These are phyloP conservation scores for Camponotus fellah DNA, from an alignment of 2,888 invertebrate genomes.

Conservation along the genomic window DNA sequence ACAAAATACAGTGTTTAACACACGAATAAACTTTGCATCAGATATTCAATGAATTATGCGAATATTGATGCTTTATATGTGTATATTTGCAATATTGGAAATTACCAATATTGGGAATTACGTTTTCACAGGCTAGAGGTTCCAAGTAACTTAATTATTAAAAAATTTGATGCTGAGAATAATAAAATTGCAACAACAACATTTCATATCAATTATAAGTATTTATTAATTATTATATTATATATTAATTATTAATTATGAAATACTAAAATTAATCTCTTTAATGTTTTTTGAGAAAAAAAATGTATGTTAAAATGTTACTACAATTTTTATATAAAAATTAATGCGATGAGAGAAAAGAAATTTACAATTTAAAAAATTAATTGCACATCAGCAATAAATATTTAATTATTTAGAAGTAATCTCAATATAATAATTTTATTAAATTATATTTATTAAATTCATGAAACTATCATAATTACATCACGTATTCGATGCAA, in stretches of 20 bases:
- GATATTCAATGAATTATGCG: neutral
- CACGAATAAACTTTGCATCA: constrained; percentile 15
- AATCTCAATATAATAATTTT: constrained; percentile 1
- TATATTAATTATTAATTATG: constrained; percentile 5
- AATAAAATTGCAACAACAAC: neutral
- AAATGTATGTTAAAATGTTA: neutral
- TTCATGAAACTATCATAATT: constrained; percentile 7
- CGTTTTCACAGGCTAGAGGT: neutral
- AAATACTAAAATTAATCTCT: neutral
- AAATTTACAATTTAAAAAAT: neutral
- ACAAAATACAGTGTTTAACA: constrained; percentile 16
- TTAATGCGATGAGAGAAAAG: neutral
- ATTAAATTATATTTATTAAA: no score
- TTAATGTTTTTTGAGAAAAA: neutral
- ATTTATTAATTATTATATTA: neutral
- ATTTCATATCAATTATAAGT: neutral
- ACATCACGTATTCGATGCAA: constrained; percentile 38
- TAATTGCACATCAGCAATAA: neutral
- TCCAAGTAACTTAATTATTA: constrained; percentile 3
- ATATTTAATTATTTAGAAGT: neutral
- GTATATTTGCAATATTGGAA: neutral
- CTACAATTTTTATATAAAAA: neutral
- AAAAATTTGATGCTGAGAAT: constrained; percentile 2
- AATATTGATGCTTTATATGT: neutral
- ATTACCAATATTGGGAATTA: neutral